Conservation (phyloP, 2,888 invertebrate species). For the Gibbula magus region DNA sequence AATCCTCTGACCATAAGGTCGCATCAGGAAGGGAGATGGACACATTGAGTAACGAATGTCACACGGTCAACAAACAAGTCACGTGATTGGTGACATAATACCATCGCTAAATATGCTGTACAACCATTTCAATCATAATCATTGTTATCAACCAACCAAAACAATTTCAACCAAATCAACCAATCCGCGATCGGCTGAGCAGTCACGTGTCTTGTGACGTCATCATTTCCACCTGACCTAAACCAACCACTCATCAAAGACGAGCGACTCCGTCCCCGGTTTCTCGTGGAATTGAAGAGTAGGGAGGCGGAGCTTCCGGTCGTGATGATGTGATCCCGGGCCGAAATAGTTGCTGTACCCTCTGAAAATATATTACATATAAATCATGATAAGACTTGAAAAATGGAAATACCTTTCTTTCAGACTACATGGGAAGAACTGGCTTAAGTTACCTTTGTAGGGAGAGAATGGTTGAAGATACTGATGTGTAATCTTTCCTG, state of each 20-base stretch:
- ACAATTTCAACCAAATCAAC: not conserved
- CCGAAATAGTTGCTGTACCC: constrained; percentile 54
- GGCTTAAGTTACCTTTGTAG: too few relatives aligned
- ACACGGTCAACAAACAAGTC: too few relatives aligned
- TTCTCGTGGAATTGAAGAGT: constrained; percentile 53
- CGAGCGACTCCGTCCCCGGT: constrained; percentile 35
- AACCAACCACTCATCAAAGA: constrained; percentile 29
- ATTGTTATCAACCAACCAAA: too few relatives aligned
- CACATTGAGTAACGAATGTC: too few relatives aligned
- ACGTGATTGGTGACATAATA: too few relatives aligned
- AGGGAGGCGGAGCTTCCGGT: constrained; percentile 56
- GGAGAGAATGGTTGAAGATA: too few relatives aligned
- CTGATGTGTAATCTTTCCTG: too few relatives aligned
- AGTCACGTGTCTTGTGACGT: not conserved
- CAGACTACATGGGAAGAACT: not conserved
- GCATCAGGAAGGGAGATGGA: too few relatives aligned
- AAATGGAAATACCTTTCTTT: not conserved
- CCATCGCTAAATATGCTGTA: too few relatives aligned
- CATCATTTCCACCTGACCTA: not conserved
- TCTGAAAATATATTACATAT: constrained; percentile 37
- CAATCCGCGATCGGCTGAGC: not conserved
- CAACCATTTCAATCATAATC: too few relatives aligned
- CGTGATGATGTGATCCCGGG: constrained; percentile 51
- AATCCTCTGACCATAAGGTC: too few relatives aligned
- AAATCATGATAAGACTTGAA: not conserved